These are phyloP conservation scores for Harpalus rufipes DNA, from an alignment of 2,888 invertebrate species.

Conservation along the genomic window DNA sequence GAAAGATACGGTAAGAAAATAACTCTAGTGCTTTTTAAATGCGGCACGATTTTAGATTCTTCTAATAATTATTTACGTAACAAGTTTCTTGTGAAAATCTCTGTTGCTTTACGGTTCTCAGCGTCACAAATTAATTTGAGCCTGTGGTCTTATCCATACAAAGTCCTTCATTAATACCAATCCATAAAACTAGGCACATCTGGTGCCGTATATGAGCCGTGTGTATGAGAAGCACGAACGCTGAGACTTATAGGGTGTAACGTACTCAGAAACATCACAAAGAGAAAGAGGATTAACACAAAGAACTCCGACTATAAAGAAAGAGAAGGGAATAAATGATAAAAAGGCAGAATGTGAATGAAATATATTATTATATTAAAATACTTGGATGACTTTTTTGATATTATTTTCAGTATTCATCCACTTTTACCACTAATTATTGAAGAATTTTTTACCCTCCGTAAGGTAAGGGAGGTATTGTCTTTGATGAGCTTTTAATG, in stretches of 20 bases:
- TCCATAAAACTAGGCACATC: slow-evolving; percentile 40
- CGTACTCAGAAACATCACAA: not conserved
- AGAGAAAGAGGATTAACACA: not conserved
- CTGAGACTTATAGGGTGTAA: not conserved
- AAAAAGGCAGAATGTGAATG: too few relatives aligned
- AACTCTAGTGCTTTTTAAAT: too few relatives aligned
- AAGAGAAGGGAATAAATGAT: not conserved
- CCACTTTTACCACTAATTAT: too few relatives aligned
- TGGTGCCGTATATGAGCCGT: slow-evolving; percentile 2
- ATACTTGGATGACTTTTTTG: too few relatives aligned
- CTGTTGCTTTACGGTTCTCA: not conserved
- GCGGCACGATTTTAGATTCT: too few relatives aligned
- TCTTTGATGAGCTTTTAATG: too few relatives aligned
- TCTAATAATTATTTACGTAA: not conserved
- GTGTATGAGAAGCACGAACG: not conserved
- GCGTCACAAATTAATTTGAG: slow-evolving; percentile 1
- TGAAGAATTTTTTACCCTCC: too few relatives aligned
- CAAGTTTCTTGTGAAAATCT: not conserved
- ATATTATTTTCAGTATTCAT: too few relatives aligned
- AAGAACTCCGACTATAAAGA: not conserved
- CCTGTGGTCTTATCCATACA: not conserved
- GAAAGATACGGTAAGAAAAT: too few relatives aligned
- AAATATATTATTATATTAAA: not conserved
- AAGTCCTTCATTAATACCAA: slow-evolving; percentile 11
- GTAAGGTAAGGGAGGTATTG: too few relatives aligned